Evolutionary conservation across 1,140 invertebrate genomes (phyloP).

Genomic region (Lethocerus indicus): DNA sequence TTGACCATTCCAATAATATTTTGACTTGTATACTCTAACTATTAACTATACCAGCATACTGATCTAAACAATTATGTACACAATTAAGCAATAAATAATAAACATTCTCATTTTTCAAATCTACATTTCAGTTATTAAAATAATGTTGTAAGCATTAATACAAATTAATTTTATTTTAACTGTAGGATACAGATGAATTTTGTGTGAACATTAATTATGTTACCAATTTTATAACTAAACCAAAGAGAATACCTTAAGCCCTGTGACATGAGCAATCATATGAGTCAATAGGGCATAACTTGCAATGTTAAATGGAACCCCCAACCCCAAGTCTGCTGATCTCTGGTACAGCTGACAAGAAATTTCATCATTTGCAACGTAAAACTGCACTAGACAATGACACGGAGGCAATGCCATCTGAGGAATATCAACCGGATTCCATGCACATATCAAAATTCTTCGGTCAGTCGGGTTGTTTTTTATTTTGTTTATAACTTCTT

Average conservation of each 20-base stretch:
- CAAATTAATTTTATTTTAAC: neutral
- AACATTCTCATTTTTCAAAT: no score
- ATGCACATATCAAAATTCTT: conserved; percentile 85
- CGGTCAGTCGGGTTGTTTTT: conserved; percentile 71
- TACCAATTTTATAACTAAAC: no score
- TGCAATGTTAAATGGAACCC: conserved; percentile 98
- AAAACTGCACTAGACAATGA: conserved; percentile 91
- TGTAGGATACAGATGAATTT: no score
- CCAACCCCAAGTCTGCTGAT: conserved; percentile 94
- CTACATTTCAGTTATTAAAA: no score
- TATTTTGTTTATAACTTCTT: conserved; percentile 67
- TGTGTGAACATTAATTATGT: no score
- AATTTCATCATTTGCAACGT: conserved; percentile 63
- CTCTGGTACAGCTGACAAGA: conserved; percentile 93
- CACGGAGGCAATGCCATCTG: conserved; percentile 96
- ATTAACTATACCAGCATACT: no score
- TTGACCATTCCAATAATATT: no score
- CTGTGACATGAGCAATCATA: conserved; percentile 92
- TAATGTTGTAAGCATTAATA: neutral
- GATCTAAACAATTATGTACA: no score
- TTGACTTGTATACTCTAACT: no score
- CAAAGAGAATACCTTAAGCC: conserved; percentile 40
- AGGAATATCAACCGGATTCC: conserved; percentile 82
- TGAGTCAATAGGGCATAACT: conserved; percentile 88
- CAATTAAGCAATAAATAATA: no score